These are phyloP conservation scores for Centroberyx gerrardi DNA, from an alignment of 2,797 vertebrate species.

Conservation along the genomic window DNA sequence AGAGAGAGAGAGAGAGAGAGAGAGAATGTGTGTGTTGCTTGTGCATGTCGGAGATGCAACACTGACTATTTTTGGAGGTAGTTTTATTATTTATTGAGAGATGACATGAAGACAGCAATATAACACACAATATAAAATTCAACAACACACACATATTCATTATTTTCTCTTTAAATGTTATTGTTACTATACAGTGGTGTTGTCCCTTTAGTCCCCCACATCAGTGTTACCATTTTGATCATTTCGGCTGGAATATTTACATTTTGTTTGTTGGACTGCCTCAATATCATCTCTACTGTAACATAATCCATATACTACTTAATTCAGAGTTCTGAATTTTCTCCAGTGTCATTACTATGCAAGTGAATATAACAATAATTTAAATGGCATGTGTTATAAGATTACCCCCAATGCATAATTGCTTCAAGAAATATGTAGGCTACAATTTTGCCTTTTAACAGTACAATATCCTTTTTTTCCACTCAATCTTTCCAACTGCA, in stretches of 20 bases:
- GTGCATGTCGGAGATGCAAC: neutral
- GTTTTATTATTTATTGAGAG: slow-evolving; percentile 48
- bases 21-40: neutral
- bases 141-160: slow-evolving; percentile 18
- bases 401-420: slow-evolving; percentile 38
- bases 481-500: neutral
- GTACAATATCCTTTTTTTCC: neutral
- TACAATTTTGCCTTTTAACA: slow-evolving; percentile 8
- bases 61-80: slow-evolving; percentile 36
- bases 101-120: slow-evolving; percentile 25
- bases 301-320: neutral
- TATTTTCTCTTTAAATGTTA: slow-evolving; percentile 6
- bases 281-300: slow-evolving; percentile 15
- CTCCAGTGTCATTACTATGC: slow-evolving; percentile 4
- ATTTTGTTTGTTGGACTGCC: slow-evolving; percentile 16
- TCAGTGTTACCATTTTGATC: slow-evolving; percentile 15
- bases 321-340: slow-evolving; percentile 28
- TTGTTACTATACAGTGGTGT: neutral
- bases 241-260: slow-evolving; percentile 19
- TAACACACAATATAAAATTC: slow-evolving; percentile 22
- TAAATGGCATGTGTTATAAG: slow-evolving; percentile 10
- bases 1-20: too few relatives aligned
- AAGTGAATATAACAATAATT: slow-evolving; percentile 24
- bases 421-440: neutral
- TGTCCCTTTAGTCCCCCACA: neutral